Evolutionary conservation across 2,113 vertebrate species (phyloP), one percentile per base, ranked within the genome.

Genomic region (Calyptomena viridis): DNA sequence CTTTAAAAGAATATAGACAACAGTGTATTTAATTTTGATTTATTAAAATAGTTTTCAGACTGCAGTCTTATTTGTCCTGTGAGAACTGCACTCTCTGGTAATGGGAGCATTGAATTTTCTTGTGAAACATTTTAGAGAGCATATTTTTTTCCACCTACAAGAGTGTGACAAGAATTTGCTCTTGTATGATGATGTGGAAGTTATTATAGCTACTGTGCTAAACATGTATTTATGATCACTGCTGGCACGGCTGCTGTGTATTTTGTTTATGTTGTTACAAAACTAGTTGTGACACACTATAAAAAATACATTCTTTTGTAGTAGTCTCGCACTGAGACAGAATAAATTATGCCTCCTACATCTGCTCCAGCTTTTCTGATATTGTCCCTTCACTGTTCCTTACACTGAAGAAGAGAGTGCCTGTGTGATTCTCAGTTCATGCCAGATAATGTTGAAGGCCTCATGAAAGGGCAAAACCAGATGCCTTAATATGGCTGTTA

Each of bases 161-260:
- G 91, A 95, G 56, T 96, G 77, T 91, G 96, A 94, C 79, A 95
- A 84, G 69, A 93, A 83, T 95, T 87, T 74, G 37, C 95, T 97
- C 84, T 75, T 78, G 40, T 86, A 88, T 93, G 93, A 95, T 91
- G 81, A 94, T 95, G 52, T 89, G 78, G 88, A 95, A 88, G 94
- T 96, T 95, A 88, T 97, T 97, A 95, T 47, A 86, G 89, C 93
- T 96, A 78, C 95, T 95, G 50, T 96, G 89, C 86, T 95, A 89
- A 97, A 90, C 78, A 77, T 92, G 86, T 97, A 94, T 97, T 97
- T 97, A 95, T 96, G 96, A 97, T 95, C 84, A 96, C 67, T 87
- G 73, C 68, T 95, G 94, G 87, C 79, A 94, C 17, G 2, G 66
- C 81, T 95, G 94, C 67, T 92, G 81, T 69, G 73, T 25, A 64